Evolutionary conservation across 2,113 vertebrate species (phyloP).

Genomic region (Neolamprologus fasciatus): DNA sequence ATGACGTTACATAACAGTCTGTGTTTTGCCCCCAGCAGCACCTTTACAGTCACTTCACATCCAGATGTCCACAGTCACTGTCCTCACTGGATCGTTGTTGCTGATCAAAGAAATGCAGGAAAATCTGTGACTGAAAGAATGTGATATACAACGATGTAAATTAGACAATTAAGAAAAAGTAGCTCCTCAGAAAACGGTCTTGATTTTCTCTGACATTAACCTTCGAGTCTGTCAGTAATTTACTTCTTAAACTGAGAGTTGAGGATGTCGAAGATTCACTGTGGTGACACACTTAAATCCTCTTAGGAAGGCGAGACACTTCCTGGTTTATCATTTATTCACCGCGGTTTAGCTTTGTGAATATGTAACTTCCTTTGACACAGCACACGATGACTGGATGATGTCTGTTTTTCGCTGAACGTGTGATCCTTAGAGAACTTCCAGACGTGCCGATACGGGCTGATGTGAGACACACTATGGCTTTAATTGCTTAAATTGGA

Average conservation of each 20-base stretch:
- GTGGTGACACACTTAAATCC: background rate
- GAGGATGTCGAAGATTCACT: background rate
- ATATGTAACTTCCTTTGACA: background rate
- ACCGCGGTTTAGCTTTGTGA: background rate
- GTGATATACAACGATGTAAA: background rate
- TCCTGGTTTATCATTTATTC: background rate
- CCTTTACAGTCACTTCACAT: background rate
- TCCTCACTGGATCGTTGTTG: background rate
- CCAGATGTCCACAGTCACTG: background rate
- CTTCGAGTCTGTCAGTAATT: background rate
- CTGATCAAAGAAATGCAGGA: background rate
- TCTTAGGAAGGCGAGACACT: background rate
- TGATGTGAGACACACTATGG: background rate
- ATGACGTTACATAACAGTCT: background rate
- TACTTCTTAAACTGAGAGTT: background rate
- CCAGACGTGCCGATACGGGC: background rate
- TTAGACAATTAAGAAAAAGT: background rate
- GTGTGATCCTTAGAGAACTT: background rate
- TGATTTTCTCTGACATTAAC: background rate
- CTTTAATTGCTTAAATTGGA: constrained; percentile 37
- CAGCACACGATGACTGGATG: background rate
- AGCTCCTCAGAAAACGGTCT: background rate
- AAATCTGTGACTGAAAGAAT: background rate
- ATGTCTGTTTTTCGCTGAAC: background rate
- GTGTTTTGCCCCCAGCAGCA: background rate